Evolutionary conservation across 1,140 invertebrate genomes (phyloP).

Genomic region (Holotrichia oblita): DNA sequence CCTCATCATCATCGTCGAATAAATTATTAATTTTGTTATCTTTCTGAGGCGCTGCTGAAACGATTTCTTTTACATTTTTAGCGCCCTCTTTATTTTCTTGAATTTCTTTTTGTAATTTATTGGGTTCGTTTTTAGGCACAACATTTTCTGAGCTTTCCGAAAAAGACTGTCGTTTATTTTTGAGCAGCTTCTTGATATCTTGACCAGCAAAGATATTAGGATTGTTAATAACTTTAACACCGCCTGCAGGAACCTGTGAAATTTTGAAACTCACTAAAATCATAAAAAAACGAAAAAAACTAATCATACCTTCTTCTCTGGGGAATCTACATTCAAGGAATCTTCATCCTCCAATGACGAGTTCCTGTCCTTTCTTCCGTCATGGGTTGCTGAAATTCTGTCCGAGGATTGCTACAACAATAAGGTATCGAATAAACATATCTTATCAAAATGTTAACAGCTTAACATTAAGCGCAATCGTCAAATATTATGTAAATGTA

Average conservation of each 20-base stretch:
- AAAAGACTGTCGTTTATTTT: not conserved
- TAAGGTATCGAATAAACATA: not conserved
- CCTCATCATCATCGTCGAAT: conserved; percentile 18
- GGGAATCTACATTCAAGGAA: not conserved
- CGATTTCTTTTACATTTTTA: not conserved
- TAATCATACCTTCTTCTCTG: not conserved
- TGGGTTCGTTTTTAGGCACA: not conserved
- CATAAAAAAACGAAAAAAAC: not conserved
- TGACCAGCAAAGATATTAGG: not conserved
- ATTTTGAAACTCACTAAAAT: not conserved
- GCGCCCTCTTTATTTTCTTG: not conserved
- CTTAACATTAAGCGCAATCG: no score
- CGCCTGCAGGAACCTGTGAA: not conserved
- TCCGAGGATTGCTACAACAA: not conserved
- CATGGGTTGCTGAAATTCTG: not conserved
- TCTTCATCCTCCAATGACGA: not conserved
- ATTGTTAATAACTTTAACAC: not conserved
- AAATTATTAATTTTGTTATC: conserved; percentile 19
- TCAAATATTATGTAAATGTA: no score
- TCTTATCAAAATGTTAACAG: no score
- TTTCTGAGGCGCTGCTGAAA: not conserved
- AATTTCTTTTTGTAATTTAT: not conserved
- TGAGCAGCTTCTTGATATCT: not conserved
- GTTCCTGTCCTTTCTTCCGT: not conserved
- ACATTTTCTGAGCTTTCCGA: not conserved